These are phyloP conservation scores for Cassiopea xamachana DNA, from an alignment of 30 jellyfish, hydroid and myxozoan genomes.

Conservation along the genomic window DNA sequence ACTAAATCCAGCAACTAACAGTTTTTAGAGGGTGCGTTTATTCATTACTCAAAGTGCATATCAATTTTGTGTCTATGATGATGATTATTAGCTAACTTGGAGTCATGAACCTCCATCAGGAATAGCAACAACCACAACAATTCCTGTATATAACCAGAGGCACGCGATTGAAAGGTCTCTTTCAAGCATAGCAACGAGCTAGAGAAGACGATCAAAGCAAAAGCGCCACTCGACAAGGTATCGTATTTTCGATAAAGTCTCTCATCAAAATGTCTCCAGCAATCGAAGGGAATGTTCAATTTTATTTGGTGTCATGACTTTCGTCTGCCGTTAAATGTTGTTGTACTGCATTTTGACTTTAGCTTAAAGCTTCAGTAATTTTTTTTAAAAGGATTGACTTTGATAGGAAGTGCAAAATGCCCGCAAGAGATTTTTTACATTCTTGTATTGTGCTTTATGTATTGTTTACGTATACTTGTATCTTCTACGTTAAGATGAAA, in stretches of 20 bases:
- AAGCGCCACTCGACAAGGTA: background rate
- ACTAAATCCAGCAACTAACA: too few relatives aligned
- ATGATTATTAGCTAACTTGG: background rate
- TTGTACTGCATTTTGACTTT: too few relatives aligned
- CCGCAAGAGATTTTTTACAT: too few relatives aligned
- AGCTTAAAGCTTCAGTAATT: too few relatives aligned
- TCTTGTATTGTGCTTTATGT: too few relatives aligned
- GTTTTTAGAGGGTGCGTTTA: too few relatives aligned
- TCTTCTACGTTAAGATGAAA: too few relatives aligned
- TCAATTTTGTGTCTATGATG: background rate
- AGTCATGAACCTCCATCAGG: background rate
- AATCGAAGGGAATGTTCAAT: background rate
- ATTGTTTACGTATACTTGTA: too few relatives aligned
- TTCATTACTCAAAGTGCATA: background rate
- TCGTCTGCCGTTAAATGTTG: too few relatives aligned
- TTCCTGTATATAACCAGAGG: conserved; percentile 18
- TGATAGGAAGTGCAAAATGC: too few relatives aligned
- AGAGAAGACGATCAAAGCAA: background rate
- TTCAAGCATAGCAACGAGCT: conserved; percentile 23
- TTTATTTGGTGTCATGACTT: too few relatives aligned
- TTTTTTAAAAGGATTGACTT: too few relatives aligned
- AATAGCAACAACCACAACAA: conserved; percentile 12
- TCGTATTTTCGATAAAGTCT: background rate
- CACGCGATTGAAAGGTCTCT: conserved; percentile 29
- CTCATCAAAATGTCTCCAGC: background rate